Evolutionary conservation across 2,888 invertebrate genomes (phyloP).

Genomic region (Amblyjoppa proteus): DNA sequence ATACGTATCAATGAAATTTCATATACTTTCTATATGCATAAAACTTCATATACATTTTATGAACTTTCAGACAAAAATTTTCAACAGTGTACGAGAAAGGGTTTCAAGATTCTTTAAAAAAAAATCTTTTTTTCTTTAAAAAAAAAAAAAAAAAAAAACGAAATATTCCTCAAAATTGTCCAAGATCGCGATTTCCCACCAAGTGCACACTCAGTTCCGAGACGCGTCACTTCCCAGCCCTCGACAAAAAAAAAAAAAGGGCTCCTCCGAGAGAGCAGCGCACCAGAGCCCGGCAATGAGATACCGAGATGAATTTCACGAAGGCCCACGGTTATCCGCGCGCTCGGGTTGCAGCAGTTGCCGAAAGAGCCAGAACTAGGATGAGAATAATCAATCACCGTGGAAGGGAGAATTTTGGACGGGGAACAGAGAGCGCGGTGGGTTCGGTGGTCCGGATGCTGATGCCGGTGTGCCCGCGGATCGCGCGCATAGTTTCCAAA

Average conservation of each 20-base stretch:
- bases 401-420: slow-evolving; percentile 74
- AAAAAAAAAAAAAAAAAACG: too few relatives aligned
- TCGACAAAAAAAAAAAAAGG: neutral
- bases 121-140: neutral
- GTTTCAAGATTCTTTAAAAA: neutral
- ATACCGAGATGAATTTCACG: slow-evolving; percentile 40
- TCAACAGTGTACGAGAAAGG: too few relatives aligned
- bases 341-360: slow-evolving; percentile 51
- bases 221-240: too few relatives aligned
- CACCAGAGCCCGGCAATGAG: slow-evolving; percentile 21
- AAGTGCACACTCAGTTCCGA: too few relatives aligned
- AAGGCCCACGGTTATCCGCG: neutral
- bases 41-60: too few relatives aligned
- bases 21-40: too few relatives aligned
- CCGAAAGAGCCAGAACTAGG: slow-evolving; percentile 81
- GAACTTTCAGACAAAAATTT: too few relatives aligned
- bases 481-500: slow-evolving; percentile 83
- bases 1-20: too few relatives aligned
- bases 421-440: slow-evolving; percentile 40
- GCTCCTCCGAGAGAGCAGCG: neutral
- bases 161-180: too few relatives aligned
- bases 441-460: slow-evolving; percentile 58
- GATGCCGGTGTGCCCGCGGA: slow-evolving; percentile 65
- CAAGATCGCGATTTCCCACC: too few relatives aligned
- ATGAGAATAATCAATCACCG: slow-evolving; percentile 84